These are phyloP conservation scores for Idaea straminata DNA, from an alignment of 2,888 invertebrate species.

Conservation along the genomic window DNA sequence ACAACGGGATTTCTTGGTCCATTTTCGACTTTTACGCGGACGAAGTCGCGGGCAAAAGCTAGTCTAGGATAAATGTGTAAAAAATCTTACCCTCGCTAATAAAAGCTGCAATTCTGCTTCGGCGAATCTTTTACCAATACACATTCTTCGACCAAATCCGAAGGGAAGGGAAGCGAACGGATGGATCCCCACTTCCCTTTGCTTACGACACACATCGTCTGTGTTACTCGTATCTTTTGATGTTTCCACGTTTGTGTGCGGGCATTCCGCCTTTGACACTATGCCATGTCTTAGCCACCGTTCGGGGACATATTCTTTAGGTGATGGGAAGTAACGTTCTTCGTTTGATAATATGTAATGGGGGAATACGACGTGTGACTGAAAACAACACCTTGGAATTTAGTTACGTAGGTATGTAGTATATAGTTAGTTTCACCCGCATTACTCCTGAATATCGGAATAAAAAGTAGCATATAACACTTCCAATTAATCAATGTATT, in stretches of 20 bases:
- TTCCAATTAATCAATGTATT: too few relatives aligned
- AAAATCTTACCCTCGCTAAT: slow-evolving; percentile 82
- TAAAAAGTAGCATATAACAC: too few relatives aligned
- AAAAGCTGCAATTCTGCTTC: slow-evolving; percentile 88
- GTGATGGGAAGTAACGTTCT: slow-evolving; percentile 85
- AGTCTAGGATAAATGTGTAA: neutral
- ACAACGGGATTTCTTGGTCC: too few relatives aligned
- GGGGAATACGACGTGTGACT: slow-evolving; percentile 90
- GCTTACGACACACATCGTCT: slow-evolving; percentile 52
- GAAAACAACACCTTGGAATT: slow-evolving; percentile 37
- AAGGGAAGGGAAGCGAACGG: slow-evolving; percentile 88
- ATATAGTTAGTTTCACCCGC: too few relatives aligned
- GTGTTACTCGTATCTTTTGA: slow-evolving; percentile 30
- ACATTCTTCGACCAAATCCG: slow-evolving; percentile 88
- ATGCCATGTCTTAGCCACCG: slow-evolving; percentile 85
- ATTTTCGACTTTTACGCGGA: too few relatives aligned
- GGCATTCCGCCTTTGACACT: slow-evolving; percentile 14
- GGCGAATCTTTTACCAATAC: slow-evolving; percentile 89
- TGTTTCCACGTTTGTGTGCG: slow-evolving; percentile 13
- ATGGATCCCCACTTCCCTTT: slow-evolving; percentile 82
- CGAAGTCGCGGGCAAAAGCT: neutral
- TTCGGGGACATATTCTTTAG: slow-evolving; percentile 86
- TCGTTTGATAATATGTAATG: slow-evolving; percentile 88
- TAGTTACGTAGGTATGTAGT: slow-evolving; percentile 4
- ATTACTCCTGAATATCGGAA: too few relatives aligned